Evolutionary conservation across 2,113 vertebrate species (phyloP).

Genomic region (Zosterops hypoxanthus): DNA sequence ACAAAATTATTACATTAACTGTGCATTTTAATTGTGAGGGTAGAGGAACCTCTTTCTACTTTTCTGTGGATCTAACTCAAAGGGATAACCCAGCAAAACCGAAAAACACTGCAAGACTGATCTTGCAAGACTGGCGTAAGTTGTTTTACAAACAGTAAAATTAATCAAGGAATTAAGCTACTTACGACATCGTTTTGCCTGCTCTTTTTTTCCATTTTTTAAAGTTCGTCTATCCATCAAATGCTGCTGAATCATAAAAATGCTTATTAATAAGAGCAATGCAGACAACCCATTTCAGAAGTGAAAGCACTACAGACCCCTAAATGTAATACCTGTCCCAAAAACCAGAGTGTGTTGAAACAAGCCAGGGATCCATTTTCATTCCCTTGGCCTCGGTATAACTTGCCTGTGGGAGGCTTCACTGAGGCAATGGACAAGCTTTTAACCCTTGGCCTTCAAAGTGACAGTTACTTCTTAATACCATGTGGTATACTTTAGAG

Average conservation of each 20-base stretch:
- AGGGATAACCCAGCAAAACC: not conserved
- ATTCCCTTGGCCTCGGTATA: not conserved
- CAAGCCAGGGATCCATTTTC: not conserved
- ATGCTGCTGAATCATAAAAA: not conserved
- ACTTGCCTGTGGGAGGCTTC: not conserved
- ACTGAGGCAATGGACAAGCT: not conserved
- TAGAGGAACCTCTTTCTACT: not conserved
- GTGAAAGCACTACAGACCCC: not conserved
- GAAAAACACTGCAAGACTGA: not conserved
- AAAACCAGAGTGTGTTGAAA: not conserved
- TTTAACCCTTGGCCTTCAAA: not conserved
- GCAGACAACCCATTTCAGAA: not conserved
- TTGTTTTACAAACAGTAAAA: not conserved
- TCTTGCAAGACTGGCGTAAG: not conserved
- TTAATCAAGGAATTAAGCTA: not conserved
- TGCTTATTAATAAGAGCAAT: not conserved
- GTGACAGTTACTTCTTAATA: not conserved
- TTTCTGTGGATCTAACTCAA: not conserved
- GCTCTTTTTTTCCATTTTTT: not conserved
- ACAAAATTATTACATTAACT: not conserved
- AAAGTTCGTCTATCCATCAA: not conserved
- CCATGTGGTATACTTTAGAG: accelerated
- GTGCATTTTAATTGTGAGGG: not conserved
- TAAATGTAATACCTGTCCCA: not conserved
- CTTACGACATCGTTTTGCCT: not conserved